A percentile compares a stretch with the other conserved stretches of the same genome.
These are phyloP conservation scores for Brachyrhaphis roseni DNA, from an alignment of 2,797 vertebrate species.

Conservation along the genomic window DNA sequence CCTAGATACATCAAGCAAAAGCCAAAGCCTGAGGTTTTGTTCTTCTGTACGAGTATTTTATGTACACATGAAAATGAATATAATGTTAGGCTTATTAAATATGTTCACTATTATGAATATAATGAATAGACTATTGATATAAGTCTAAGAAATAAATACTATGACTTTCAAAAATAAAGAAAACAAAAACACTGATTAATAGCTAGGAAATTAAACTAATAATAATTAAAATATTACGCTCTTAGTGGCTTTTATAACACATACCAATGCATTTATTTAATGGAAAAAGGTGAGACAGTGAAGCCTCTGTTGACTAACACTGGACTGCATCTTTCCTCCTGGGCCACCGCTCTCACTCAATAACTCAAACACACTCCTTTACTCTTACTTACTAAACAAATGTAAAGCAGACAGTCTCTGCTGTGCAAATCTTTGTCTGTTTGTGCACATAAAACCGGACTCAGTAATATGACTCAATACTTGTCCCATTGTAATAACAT, in stretches of 20 bases:
- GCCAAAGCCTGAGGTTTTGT: too few species aligned
- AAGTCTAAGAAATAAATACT: background rate
- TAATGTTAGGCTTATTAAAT: too few species aligned
- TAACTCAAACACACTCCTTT: background rate
- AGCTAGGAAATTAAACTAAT: background rate
- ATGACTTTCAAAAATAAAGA: background rate
- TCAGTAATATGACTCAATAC: constrained; percentile 3
- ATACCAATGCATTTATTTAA: background rate
- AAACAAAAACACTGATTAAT: background rate
- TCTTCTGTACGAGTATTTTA: too few species aligned
- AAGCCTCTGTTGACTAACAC: background rate
- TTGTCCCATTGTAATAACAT: background rate
- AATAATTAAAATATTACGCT: background rate
- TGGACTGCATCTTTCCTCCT: background rate
- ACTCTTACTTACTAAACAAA: background rate
- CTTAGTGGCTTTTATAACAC: background rate
- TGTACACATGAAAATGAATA: too few species aligned
- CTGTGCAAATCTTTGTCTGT: background rate
- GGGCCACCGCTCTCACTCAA: background rate
- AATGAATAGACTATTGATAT: background rate
- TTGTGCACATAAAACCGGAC: background rate
- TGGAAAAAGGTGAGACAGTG: background rate
- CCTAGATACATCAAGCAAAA: background rate
- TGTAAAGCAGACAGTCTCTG: constrained; percentile 1
- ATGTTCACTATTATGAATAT: too few species aligned